phyloP scores from a whole-genome alignment of 1,140 invertebrate genomes.

The Magallana ariakensis region DNA sequence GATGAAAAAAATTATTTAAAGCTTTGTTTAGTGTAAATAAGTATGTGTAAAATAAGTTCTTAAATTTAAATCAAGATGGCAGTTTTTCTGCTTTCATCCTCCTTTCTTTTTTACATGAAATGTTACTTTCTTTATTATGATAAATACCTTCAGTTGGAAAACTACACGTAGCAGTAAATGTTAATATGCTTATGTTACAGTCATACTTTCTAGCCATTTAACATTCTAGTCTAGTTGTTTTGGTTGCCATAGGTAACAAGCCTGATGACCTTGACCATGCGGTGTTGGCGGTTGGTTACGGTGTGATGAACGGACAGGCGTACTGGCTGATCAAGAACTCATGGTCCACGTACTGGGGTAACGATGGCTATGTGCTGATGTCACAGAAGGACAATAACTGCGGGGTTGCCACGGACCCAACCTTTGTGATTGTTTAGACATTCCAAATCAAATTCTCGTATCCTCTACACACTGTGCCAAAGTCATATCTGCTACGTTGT shows the following conservation, averaged over 20 bases:
- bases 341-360: slow-evolving; percentile 96
- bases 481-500: background rate
- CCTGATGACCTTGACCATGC: slow-evolving; percentile 89
- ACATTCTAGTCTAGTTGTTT: background rate
- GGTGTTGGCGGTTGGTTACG: slow-evolving; percentile 96
- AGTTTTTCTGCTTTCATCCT: too few species aligned
- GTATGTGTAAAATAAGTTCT: too few species aligned
- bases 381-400: slow-evolving; percentile 93
- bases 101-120: too few species aligned
- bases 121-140: too few species aligned
- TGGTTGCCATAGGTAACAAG: slow-evolving; percentile 70
- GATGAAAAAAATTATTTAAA: too few species aligned
- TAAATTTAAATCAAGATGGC: too few species aligned
- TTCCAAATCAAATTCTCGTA: background rate
- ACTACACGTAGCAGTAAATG: too few species aligned
- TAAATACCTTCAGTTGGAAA: too few species aligned
- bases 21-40: too few species aligned
- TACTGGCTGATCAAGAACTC: slow-evolving; percentile 98
- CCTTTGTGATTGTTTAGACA: slow-evolving; percentile 85
- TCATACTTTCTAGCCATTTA: too few species aligned
- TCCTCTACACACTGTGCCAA: background rate
- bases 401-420: slow-evolving; percentile 91
- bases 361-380: slow-evolving; percentile 94
- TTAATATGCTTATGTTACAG: too few species aligned
- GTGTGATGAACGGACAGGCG: slow-evolving; percentile 88